Base-by-base conservation (phyloP, 2,888 invertebrate species). In the Cataglyphis cursor region DNA sequence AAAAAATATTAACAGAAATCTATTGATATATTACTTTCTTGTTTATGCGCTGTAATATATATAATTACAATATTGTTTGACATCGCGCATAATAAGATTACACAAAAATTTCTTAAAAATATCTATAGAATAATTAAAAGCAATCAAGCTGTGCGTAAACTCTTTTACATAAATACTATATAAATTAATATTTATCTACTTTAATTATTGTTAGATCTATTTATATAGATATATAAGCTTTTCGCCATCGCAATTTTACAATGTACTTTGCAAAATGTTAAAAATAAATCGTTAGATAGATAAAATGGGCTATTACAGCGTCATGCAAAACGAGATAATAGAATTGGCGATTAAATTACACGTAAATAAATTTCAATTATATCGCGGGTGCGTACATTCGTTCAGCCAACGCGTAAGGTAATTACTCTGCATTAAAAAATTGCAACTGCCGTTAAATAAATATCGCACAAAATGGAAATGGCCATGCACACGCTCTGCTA, bases 391-490 rank as follows among this genome's bases (percentile, higher is more conserved):
- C 78, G 78, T 59, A 54, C 57, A 64, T 59, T 70, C 59, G 44
- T 59, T 59, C 70, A 44, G 31, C 18, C 70, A 59, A 21, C 41
- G 48, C n/a, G 41, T 59, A 70, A 70, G 44, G 70, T 70, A 80
- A 80, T 80, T 80, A 80, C 44, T 80, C 78, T 70, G 78, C 59
- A 70, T 80, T 80, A 80, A 80, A 80, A 80, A 80, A 44, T 70
- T 57, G 72, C 78, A 57, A 70, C 78, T 80, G 78, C 70, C 70
- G 72, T 80, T 80, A 70, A 80, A 80, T 80, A 80, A 80, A 80
- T 80, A 80, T 80, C 78, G 59, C 24, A 59, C 70, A 59, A 80
- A 80, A 80, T 80, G 78, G 78, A 59, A 80, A 80, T 80, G 59
- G 35, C 59, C 70, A 59, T 41, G 78, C 24, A 35, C 78, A 35